Evolutionary conservation across 2,888 invertebrate species (phyloP), one percentile per base, ranked within the genome.

Genomic region (Caenorhabditis sp.): DNA sequence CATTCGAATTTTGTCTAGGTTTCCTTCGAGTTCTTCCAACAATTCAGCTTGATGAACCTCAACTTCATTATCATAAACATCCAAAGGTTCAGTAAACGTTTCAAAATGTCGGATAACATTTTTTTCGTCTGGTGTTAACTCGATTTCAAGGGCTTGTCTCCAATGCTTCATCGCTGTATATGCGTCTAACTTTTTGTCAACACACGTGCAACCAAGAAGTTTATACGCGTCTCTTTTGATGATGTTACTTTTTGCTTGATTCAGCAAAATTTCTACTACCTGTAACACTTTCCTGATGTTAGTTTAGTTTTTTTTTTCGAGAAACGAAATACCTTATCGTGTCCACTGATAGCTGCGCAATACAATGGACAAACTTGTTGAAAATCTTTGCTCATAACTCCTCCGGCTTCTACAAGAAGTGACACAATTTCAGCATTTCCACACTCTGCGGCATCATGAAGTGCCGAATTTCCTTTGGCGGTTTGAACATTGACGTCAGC

Each of bases 1-100:
- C 95, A 97, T 96, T 85, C 95, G 91, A 93, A 97, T 95, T 81
- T 93, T 94, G 88, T 97, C 97, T 0, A 95, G 95, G 89, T 97
- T 95, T 8, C 93, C 92, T 65, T 94, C 92, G 58, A 97, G 89
- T 79, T 94, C 94, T 80, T 94, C 93, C 56, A 97, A 89, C 71
- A 93, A 92, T 63, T 93, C 93, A 58, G 92, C 90, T 81, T 93
- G 92, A 78, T 91, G 91, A 17, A 95, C 93, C 89, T 97, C 97
- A 61, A 91, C 91, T 0, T 93, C 93, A 88, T 92, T 93, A 88
- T 95, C 95, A 88, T 96, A 97, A 0, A 96, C 95, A 20, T 38
- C 63, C 31, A 54, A 26, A 1, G 63, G 58, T 12, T 59, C 38
- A 14, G 27, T 52, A 43, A 59, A 65, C 1, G 59, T 25, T 21